Evolutionary conservation across 2,888 invertebrate species (phyloP), one percentile per base, ranked within the genome.

Genomic region (Hipparchia sbordonii): DNA sequence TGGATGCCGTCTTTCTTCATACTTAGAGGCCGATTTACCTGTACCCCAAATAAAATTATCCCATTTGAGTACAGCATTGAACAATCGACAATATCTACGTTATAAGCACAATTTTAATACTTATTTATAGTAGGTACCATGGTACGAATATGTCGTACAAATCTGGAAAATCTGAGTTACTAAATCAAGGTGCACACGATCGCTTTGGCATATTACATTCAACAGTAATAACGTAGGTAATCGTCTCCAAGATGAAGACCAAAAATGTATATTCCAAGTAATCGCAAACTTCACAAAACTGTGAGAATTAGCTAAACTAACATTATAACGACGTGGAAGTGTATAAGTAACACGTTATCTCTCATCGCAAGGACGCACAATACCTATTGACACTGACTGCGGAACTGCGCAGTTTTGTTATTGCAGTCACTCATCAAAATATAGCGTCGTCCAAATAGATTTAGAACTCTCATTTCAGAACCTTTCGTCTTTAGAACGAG

Each of bases 1-100:
- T 99, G 99, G 85, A 99, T 99, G 65, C 98, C 98, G 80, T 99
- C 99, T 92, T 99, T 99, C 92, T 99, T 99, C 99, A 99, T 99
- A 81, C 98, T 98, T 81, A 98, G 94, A 70, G 99, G 99, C 79
- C 99, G 96, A 89, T 97, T 97, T 75, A 98, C 97, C 98, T 98
- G 95, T 77, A 86, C 85, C 71, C 45, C 12, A 60, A 57, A 59
- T 8, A 8, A 48, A 48, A 48, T 7, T 33, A 39, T 60, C 23
- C 7, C 8, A 57, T n/a, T 48, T 48, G 48, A 48, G 48, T 7
- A 6, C 7, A 48, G 8, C 48, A 1, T 48, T 7, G 3, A 48
- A 48, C 48, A 48, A 48, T 6, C 6, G 5, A 46, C 46, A 46
- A 46, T 46, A 4, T 6, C 46, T 46, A 46, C 46, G 23, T 23